These are phyloP conservation scores for Tineola bisselliella DNA, from an alignment of 2,888 invertebrate genomes.

Conservation along the genomic window DNA sequence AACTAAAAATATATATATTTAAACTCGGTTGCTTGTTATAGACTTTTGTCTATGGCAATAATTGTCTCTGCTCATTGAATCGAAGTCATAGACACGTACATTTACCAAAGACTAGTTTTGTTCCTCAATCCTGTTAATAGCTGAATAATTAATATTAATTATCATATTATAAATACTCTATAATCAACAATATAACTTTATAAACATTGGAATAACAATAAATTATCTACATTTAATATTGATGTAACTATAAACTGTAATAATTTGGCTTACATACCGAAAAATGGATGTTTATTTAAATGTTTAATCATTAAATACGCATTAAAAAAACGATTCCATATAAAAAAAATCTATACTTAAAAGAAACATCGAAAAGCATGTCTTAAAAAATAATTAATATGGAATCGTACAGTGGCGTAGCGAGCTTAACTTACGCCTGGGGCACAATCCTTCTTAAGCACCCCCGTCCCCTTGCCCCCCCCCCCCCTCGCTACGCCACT, in stretches of 20 bases:
- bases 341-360: neutral
- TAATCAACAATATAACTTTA: slow-evolving; percentile 3
- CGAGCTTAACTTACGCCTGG: too few relatives aligned
- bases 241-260: neutral
- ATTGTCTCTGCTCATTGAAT: too few relatives aligned
- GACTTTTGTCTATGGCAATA: too few relatives aligned
- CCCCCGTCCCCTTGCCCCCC: too few relatives aligned
- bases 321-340: neutral
- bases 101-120: neutral
- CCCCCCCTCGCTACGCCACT: too few relatives aligned
- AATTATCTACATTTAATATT: neutral
- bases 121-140: neutral
- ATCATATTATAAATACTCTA: neutral
- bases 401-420: too few relatives aligned
- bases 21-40: too few relatives aligned
- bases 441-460: too few relatives aligned
- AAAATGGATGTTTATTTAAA: neutral
- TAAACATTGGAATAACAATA: slow-evolving; percentile 3
- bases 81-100: too few relatives aligned
- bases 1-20: too few relatives aligned
- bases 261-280: neutral
- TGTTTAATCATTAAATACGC: neutral
- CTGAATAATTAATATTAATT: neutral
- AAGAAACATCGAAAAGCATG: too few relatives aligned
- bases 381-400: too few relatives aligned